These are phyloP conservation scores for Heliconius cydno DNA, from an alignment of 2,888 invertebrate species.

Conservation along the genomic window DNA sequence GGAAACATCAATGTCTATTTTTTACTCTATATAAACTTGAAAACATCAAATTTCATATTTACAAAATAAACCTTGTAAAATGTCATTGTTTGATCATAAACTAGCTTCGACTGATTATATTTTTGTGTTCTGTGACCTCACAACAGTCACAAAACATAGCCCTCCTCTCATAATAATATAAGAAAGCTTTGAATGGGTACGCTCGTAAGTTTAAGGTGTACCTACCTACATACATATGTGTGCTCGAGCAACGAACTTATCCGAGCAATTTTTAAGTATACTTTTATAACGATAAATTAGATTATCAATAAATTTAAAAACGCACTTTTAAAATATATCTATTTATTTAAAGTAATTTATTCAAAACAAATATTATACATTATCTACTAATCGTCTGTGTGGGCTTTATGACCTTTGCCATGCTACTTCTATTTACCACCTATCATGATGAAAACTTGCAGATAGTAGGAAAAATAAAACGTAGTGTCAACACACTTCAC, in stretches of 20 bases:
- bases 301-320: no score
- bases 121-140: conserved; percentile 1
- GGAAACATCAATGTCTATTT: neutral
- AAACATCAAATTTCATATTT: neutral
- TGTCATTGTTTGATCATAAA: neutral
- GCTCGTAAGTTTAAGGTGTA: neutral
- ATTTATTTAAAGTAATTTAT: no score
- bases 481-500: no score
- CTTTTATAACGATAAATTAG: no score
- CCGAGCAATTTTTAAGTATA: no score
- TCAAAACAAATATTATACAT: no score
- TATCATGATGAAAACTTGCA: no score
- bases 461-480: no score
- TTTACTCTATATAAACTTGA: neutral
- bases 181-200: conserved; percentile 8
- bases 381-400: no score
- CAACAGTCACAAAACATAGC: conserved; percentile 4
- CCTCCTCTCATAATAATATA: conserved; percentile 5
- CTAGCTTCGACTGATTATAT: neutral
- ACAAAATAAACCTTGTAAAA: neutral
- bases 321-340: no score
- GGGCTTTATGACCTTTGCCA: no score
- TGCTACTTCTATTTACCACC: no score
- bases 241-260: neutral
- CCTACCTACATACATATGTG: neutral